A percentile compares a stretch with the other conserved stretches of the same genome.
These are phyloP conservation scores for Hypselothyrea guttata DNA, from an alignment of 2,888 invertebrate species.

Conservation along the genomic window DNA sequence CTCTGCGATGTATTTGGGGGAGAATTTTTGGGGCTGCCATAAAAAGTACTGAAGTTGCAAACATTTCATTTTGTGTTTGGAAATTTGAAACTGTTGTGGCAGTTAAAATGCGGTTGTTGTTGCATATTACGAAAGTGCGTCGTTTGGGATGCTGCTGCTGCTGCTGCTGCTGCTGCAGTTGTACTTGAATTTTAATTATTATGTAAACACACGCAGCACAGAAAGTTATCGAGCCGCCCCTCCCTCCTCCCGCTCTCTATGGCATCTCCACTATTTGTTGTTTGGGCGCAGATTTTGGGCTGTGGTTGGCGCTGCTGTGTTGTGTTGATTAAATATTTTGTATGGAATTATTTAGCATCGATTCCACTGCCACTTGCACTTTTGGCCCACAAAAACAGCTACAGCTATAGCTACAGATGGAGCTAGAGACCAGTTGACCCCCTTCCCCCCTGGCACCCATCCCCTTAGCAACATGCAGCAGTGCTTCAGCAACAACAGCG, in stretches of 20 bases:
- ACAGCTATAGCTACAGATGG: not conserved
- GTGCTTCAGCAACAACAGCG: constrained; percentile 13
- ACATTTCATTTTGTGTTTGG: constrained; percentile 37
- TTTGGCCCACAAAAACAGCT: constrained; percentile 29
- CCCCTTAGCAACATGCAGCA: not conserved
- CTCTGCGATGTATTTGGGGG: not conserved
- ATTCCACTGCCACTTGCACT: constrained; percentile 46
- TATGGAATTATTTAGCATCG: constrained; percentile 39
- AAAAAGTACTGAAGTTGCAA: constrained; percentile 20
- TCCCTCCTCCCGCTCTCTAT: constrained; percentile 7
- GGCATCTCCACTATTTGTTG: constrained; percentile 7
- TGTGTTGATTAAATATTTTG: constrained; percentile 48
- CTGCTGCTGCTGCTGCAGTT: constrained; percentile 6
- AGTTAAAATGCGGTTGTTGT: constrained; percentile 13
- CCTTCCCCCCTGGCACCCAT: not conserved
- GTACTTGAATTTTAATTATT: constrained; percentile 66
- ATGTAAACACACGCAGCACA: constrained; percentile 37
- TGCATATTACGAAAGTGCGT: constrained; percentile 52
- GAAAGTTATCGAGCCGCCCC: too few species aligned
- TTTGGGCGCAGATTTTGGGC: constrained; percentile 7
- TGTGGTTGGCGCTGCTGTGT: constrained; percentile 19
- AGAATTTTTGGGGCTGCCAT: not conserved
- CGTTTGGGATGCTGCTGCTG: constrained; percentile 33
- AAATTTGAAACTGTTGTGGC: constrained; percentile 41
- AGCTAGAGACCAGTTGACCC: too few species aligned